phyloP scores from a whole-genome alignment of 2,797 vertebrate species.

The Scolopax bukidnonensis region DNA sequence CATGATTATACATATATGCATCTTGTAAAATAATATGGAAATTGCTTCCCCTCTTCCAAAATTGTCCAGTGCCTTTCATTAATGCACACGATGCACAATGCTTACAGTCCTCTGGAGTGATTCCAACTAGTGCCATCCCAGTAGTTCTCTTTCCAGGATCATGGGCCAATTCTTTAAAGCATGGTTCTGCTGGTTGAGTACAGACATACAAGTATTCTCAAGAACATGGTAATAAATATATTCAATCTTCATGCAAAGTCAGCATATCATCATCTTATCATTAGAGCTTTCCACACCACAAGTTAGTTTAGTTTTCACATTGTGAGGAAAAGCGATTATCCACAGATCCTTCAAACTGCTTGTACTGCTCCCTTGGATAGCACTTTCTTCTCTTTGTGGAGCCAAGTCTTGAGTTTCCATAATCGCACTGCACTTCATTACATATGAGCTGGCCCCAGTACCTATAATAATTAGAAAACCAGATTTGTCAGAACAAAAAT shows the following conservation, averaged over 20 bases:
- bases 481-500: neutral
- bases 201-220: slow-evolving; percentile 73
- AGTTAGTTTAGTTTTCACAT: slow-evolving; percentile 79
- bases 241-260: neutral
- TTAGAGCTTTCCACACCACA: slow-evolving; percentile 82
- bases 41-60: slow-evolving; percentile 77
- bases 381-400: slow-evolving; percentile 67
- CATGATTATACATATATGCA: neutral
- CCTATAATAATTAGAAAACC: slow-evolving; percentile 65
- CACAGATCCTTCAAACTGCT: slow-evolving; percentile 80
- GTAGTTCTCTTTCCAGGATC: slow-evolving; percentile 56
- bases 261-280: slow-evolving; percentile 33
- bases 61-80: slow-evolving; percentile 72
- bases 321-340: slow-evolving; percentile 79
- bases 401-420: slow-evolving; percentile 78
- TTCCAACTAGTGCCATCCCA: slow-evolving; percentile 78
- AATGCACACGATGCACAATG: slow-evolving; percentile 76
- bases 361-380: slow-evolving; percentile 71
- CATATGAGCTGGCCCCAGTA: slow-evolving; percentile 76
- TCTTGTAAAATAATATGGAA: slow-evolving; percentile 72
- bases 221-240: slow-evolving; percentile 59
- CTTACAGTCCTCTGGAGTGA: slow-evolving; percentile 79
- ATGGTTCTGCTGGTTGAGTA: slow-evolving; percentile 71
- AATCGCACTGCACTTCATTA: slow-evolving; percentile 85
- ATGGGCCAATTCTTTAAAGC: slow-evolving; percentile 74